Evolutionary conservation across 2,888 invertebrate genomes (phyloP).

Genomic region (Polylopha cassiicola): DNA sequence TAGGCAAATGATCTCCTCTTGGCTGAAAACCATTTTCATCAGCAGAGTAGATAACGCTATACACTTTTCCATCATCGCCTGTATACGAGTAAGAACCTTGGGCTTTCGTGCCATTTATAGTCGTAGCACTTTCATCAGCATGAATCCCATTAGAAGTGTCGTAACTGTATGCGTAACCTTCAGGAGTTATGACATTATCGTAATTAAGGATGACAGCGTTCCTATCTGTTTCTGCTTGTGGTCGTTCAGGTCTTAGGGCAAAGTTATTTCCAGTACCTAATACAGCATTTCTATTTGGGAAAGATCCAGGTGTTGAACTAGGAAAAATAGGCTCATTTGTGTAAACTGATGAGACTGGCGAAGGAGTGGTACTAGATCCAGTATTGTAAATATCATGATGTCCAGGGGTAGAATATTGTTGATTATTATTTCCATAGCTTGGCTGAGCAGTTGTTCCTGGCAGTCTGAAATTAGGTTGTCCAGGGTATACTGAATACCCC

Average conservation of each 20-base stretch:
- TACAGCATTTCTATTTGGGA: background rate
- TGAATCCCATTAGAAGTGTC: slow-evolving; percentile 66
- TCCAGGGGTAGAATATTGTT: background rate
- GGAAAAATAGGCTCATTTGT: background rate
- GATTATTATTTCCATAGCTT: slow-evolving; percentile 3
- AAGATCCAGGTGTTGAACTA: background rate
- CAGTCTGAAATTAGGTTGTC: background rate
- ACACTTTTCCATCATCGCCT: slow-evolving; percentile 62
- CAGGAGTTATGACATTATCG: slow-evolving; percentile 45
- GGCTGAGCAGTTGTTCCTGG: background rate
- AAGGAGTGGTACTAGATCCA: slow-evolving; percentile 4
- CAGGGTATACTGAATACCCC: background rate
- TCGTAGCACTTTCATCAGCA: slow-evolving; percentile 54
- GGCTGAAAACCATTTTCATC: slow-evolving; percentile 65
- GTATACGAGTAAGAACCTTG: slow-evolving; percentile 57
- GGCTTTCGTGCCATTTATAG: slow-evolving; percentile 52
- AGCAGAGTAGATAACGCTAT: slow-evolving; percentile 53
- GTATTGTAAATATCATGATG: no score
- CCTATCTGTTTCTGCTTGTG: slow-evolving; percentile 46
- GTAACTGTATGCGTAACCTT: slow-evolving; percentile 52
- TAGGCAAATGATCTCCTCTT: slow-evolving; percentile 60
- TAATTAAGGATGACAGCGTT: slow-evolving; percentile 51
- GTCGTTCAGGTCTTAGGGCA: slow-evolving; percentile 33
- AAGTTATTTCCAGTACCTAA: slow-evolving; percentile 29
- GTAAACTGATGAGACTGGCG: background rate